Conservation (phyloP, 1,140 invertebrate species). For the Sarcophaga bullata region DNA sequence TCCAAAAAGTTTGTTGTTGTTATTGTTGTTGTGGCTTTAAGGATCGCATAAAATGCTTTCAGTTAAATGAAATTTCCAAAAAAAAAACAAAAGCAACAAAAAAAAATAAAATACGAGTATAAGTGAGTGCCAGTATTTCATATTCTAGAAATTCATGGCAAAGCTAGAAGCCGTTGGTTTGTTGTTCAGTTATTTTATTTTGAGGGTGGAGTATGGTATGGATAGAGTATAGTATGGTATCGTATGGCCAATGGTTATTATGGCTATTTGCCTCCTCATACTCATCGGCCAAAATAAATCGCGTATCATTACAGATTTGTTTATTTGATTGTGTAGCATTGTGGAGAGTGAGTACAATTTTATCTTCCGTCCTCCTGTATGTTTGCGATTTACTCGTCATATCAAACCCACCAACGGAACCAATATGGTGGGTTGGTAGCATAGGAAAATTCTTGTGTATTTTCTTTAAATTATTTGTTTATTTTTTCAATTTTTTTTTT, state of each 20-base stretch:
- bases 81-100: no score
- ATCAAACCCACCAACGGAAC: neutral
- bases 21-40: constrained; percentile 26
- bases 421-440: neutral
- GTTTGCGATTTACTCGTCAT: neutral
- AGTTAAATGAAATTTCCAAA: constrained; percentile 44
- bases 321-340: neutral
- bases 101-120: no score
- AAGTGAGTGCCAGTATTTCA: no score
- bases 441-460: constrained; percentile 21
- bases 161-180: no score
- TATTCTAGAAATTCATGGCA: no score
- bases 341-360: neutral
- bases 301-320: constrained; percentile 28
- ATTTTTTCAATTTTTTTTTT: neutral
- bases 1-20: neutral
- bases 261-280: neutral
- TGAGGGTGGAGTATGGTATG: constrained; percentile 27
- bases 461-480: constrained; percentile 36
- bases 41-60: constrained; percentile 43
- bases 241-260: constrained; percentile 29
- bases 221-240: constrained; percentile 2
- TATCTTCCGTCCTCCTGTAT: neutral
- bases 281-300: neutral
- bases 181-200: neutral